A percentile compares a stretch with the other conserved stretches of the same genome.
Conservation (phyloP, 2,113 vertebrate species). For the Sminthopsis crassicaudata region DNA sequence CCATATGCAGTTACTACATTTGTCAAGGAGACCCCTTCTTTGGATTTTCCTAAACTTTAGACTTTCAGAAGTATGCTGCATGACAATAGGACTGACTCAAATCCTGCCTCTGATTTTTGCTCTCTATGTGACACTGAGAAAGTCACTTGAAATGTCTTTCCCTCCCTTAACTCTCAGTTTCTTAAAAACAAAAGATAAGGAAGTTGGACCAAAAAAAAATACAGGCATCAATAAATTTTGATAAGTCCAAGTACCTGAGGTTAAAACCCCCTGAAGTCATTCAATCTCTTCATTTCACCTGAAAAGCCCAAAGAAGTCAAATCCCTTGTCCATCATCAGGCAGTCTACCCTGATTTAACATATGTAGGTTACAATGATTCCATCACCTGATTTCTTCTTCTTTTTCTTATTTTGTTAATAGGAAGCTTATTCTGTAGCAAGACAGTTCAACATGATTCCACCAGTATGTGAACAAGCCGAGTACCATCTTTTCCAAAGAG, state of each 20-base stretch:
- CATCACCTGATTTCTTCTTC: neutral
- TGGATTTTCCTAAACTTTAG: neutral
- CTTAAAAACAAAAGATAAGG: neutral
- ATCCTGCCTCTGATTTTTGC: neutral
- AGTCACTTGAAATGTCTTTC: neutral
- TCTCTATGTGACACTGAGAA: neutral
- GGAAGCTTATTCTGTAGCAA: conserved; percentile 98
- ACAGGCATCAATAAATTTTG: neutral
- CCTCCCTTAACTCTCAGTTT: neutral
- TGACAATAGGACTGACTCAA: neutral
- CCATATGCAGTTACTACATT: neutral
- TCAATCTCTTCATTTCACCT: neutral
- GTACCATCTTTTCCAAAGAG: conserved; percentile 98
- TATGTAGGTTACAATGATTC: neutral
- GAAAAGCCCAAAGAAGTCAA: neutral
- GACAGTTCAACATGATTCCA: conserved; percentile 98
- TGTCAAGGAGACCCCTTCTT: neutral
- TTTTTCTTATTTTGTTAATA: conserved; percentile 71
- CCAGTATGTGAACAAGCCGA: conserved; percentile 98
- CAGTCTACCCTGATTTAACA: neutral
- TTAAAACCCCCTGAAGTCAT: neutral
- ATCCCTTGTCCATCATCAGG: neutral
- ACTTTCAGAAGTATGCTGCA: neutral
- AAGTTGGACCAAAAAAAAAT: neutral
- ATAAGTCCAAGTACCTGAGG: neutral